Base-by-base conservation (phyloP, 2,113 vertebrate species). In the Istiophorus platypterus region DNA sequence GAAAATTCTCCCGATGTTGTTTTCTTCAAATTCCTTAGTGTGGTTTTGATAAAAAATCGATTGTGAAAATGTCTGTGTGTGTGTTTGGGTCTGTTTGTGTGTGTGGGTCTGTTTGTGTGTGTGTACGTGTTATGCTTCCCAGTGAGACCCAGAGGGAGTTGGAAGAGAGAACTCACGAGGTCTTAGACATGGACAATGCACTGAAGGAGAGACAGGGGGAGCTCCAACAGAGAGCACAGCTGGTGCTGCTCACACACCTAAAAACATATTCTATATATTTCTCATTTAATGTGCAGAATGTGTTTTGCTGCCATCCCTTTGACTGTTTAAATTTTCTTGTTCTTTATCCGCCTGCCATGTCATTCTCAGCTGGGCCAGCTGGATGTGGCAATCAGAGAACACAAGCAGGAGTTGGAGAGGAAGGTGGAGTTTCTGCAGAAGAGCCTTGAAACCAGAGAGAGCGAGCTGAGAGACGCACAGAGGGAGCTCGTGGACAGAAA, bases 151-250 rank as follows among this genome's bases (percentile, higher is more conserved):
- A 95, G 89, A 93, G 92, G 89, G 96, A 98, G 91, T 89, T 98
- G 93, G 96, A 98, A 92, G 96, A 97, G 41, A 97, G 96, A 91
- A 98, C 93, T 22, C 95, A 96, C 45, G 96, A 99, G 85, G 93
- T 98, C 56, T 91, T 97, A 87, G 96, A 97, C 86, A 93, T 98
- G 97, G 96, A 99, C 86, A 95, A 91, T 63, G 94, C 95, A 10
- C 89, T 99, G 80, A 97, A 97, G 89, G 97, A 99, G 81, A 96
- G 97, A 89, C 97, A 98, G 59, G 97, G 97, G 95, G 97, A 99
- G 91, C 94, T 99, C 80, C 97, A 97, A 77, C 96, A 98, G 91
- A 96, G 98, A 94, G 97, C 96, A 71, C 94, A 95, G 90, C 97
- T 98, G 96, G 98, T 99, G 91, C 81, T 89, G 24, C 22, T 66